Evolutionary conservation across 2,888 invertebrate genomes (phyloP).

Genomic region (Melangyna quadrimaculata): DNA sequence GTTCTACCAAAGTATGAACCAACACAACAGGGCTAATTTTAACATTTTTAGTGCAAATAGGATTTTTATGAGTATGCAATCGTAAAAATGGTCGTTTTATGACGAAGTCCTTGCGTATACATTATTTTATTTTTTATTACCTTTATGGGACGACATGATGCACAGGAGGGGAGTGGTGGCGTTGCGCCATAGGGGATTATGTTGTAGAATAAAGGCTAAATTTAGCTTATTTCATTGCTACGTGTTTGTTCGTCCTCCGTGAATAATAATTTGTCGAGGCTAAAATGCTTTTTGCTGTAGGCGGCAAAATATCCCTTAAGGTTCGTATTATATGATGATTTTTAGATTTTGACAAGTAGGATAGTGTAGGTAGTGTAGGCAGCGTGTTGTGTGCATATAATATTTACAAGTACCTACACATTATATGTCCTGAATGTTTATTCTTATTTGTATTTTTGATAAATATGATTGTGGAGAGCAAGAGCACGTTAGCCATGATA

Average conservation of each 20-base stretch:
- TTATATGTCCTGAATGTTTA: no score
- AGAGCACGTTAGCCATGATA: no score
- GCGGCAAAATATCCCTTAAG: neutral
- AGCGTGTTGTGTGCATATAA: neutral
- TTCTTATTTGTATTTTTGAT: neutral
- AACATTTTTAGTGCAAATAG: constrained; percentile 72
- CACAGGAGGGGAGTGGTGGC: no score
- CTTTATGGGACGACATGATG: constrained; percentile 33
- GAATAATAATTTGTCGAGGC: constrained; percentile 38
- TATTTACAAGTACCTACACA: no score
- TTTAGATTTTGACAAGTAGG: constrained; percentile 50
- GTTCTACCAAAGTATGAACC: no score
- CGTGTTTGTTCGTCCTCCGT: constrained; percentile 62
- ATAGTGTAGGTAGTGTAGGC: neutral
- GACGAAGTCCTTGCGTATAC: constrained; percentile 61
- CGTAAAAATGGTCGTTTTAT: constrained; percentile 70
- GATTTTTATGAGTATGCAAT: constrained; percentile 70
- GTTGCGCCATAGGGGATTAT: constrained; percentile 12
- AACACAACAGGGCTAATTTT: constrained; percentile 53
- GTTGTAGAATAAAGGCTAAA: constrained; percentile 16
- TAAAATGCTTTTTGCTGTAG: constrained; percentile 50
- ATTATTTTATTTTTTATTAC: constrained; percentile 68
- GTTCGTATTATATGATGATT: constrained; percentile 36
- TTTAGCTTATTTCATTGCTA: constrained; percentile 36
- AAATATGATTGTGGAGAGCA: neutral